Evolutionary conservation across 2,113 vertebrate species (phyloP).

Genomic region (Onychorhynchus coronatus): DNA sequence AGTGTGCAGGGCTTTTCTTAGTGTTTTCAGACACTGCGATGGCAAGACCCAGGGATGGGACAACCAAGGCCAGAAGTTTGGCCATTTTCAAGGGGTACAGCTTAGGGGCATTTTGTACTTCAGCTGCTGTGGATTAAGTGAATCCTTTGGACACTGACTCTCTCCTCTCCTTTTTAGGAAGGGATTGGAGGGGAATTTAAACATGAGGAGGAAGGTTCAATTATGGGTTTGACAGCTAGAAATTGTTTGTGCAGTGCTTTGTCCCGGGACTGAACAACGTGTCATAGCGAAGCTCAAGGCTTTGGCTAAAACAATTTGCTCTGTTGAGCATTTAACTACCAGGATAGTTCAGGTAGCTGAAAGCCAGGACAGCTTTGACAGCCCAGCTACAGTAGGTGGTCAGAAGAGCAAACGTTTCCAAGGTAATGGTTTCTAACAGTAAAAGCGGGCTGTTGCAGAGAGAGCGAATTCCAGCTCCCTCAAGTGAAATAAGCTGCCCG

Average conservation of each 20-base stretch:
- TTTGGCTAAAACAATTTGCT: not conserved
- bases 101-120: not conserved
- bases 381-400: not conserved
- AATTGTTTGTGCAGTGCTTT: not conserved
- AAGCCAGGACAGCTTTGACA: not conserved
- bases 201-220: not conserved
- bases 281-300: rapidly evolving
- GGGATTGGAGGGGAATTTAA: not conserved
- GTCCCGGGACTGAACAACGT: not conserved
- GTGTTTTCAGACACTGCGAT: not conserved
- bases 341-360: not conserved
- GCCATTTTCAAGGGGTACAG: rapidly evolving
- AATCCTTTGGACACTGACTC: not conserved
- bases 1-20: not conserved
- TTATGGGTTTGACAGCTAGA: not conserved
- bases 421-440: not conserved
- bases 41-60: not conserved
- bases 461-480: not conserved
- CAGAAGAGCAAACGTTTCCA: not conserved
- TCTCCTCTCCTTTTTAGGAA: constrained; percentile 7
- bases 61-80: not conserved
- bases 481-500: not conserved
- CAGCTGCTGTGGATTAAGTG: not conserved
- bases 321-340: not conserved
- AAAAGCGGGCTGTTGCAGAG: not conserved